phyloP scores from a whole-genome alignment of 1,140 invertebrate species.

The Tyrophagus putrescentiae region DNA sequence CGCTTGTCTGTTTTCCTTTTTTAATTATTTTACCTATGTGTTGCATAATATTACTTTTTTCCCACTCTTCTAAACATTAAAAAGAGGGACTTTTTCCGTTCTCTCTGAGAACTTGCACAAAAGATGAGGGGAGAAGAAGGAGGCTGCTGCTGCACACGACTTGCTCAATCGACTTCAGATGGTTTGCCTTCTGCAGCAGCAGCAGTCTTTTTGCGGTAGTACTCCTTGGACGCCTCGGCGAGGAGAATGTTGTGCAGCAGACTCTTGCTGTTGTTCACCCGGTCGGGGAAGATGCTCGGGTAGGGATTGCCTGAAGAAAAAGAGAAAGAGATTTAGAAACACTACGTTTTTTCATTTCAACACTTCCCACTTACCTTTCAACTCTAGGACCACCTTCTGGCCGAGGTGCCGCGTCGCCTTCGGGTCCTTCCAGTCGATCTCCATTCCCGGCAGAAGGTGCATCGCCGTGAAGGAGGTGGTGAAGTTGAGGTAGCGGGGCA shows the following conservation, averaged over 20 bases:
- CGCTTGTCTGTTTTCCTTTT: background rate
- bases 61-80: background rate
- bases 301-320: conserved; percentile 27
- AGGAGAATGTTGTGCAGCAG: conserved; percentile 30
- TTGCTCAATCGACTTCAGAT: background rate
- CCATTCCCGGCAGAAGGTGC: conserved; percentile 47
- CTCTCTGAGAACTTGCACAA: background rate
- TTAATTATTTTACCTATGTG: background rate
- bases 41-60: background rate
- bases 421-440: conserved; percentile 40
- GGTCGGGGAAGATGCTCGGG: conserved; percentile 26
- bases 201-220: conserved; percentile 11
- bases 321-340: background rate
- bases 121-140: no score
- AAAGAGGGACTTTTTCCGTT: background rate
- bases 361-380: conserved; percentile 47
- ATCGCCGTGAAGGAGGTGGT: conserved; percentile 54
- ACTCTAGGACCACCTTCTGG: conserved; percentile 50
- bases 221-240: conserved; percentile 29
- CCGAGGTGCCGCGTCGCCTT: conserved; percentile 21
- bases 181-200: conserved; percentile 19
- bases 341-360: no score
- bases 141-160: no score
- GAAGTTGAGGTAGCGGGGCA: conserved; percentile 58
- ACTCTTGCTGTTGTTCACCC: conserved; percentile 21